Conservation (phyloP, 2,888 invertebrate genomes). For the Pseudococcus longispinus region DNA sequence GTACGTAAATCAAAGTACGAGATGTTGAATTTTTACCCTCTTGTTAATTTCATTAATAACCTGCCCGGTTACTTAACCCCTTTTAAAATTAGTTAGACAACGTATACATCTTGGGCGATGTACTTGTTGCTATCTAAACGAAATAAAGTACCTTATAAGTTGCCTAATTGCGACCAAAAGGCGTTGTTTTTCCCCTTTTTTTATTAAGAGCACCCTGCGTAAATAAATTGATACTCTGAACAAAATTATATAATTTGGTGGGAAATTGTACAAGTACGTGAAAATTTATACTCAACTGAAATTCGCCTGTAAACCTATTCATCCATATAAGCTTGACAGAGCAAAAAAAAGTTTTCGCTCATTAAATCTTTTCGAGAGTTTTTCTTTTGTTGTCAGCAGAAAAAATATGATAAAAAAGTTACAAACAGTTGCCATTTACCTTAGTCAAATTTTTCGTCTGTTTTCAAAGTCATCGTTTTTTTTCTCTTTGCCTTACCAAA, state of each 20-base stretch:
- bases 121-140: background rate
- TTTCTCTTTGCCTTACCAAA: background rate
- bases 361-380: slow-evolving; percentile 9
- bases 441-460: background rate
- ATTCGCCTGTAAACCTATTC: background rate
- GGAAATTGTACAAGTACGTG: background rate
- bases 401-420: background rate
- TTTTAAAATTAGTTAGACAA: background rate
- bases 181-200: background rate
- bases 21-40: background rate
- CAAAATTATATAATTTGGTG: background rate
- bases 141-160: background rate
- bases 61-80: background rate
- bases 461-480: background rate
- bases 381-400: slow-evolving; percentile 19
- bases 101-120: background rate
- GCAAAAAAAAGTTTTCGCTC: slow-evolving; percentile 19
- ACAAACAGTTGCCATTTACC: background rate
- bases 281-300: background rate
- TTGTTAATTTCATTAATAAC: background rate
- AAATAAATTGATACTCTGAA: background rate
- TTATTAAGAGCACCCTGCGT: background rate
- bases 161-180: background rate
- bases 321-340: background rate
- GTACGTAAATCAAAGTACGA: background rate